phyloP scores from a whole-genome alignment of 2,113 vertebrate species.

The Polypterus senegalus region DNA sequence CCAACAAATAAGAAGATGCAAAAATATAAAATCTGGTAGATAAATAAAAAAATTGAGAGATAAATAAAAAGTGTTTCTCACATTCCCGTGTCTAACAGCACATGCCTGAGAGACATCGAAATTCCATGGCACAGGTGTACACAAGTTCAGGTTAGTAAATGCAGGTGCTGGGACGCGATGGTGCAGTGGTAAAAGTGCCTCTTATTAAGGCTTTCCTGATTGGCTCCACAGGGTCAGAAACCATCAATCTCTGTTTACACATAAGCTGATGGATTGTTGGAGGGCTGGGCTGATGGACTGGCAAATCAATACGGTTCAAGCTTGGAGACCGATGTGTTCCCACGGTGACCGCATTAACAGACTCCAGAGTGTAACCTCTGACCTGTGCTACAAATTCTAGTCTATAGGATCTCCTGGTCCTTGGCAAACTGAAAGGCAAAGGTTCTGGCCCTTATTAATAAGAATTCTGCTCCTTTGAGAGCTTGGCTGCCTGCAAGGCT shows the following conservation, averaged over 20 bases:
- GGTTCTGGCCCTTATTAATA: constrained; percentile 17
- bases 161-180: constrained; percentile 12
- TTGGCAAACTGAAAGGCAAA: constrained; percentile 34
- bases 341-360: constrained; percentile 70
- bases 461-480: constrained; percentile 9
- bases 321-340: constrained; percentile 80
- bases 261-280: constrained; percentile 39
- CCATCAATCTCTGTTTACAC: constrained; percentile 45
- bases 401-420: constrained; percentile 45
- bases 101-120: constrained; percentile 11
- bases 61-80: neutral
- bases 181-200: constrained; percentile 15
- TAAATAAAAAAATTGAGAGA: no score
- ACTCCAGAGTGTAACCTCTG: constrained; percentile 68
- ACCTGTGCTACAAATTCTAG: constrained; percentile 49
- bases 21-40: neutral
- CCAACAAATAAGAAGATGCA: constrained; percentile 2
- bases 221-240: constrained; percentile 34
- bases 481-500: constrained; percentile 27
- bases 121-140: constrained; percentile 20
- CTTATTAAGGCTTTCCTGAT: constrained; percentile 17
- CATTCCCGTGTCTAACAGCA: neutral
- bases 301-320: constrained; percentile 67
- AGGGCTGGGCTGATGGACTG: constrained; percentile 45
- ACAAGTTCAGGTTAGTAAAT: constrained; percentile 15